Percentiles rank a stretch among this genome's conserved stretches.
These are phyloP conservation scores for Hippocampus mohnikei DNA, from an alignment of 2,113 vertebrate genomes.

Conservation along the genomic window DNA sequence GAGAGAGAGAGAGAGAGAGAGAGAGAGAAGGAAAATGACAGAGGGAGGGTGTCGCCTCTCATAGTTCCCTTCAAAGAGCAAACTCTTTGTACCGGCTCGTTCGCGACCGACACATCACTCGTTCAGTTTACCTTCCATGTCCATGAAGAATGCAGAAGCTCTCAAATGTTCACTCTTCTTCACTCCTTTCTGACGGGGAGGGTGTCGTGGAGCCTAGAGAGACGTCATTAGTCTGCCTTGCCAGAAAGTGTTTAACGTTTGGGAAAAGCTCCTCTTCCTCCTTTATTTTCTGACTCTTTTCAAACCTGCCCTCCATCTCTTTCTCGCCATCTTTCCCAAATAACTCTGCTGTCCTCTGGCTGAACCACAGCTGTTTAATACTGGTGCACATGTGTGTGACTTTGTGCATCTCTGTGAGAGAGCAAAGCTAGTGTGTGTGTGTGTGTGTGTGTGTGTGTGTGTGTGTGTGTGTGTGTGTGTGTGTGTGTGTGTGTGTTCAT, in stretches of 20 bases:
- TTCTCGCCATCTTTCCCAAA: constrained; percentile 28
- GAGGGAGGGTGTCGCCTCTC: too few species aligned
- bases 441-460: too few species aligned
- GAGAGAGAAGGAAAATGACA: too few species aligned
- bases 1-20: too few species aligned
- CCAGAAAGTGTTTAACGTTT: constrained; percentile 47
- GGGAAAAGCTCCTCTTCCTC: constrained; percentile 40
- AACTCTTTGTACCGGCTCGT: too few species aligned
- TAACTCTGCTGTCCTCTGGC: constrained; percentile 55
- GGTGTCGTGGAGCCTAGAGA: constrained; percentile 29
- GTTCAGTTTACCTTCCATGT: neutral
- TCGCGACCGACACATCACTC: neutral
- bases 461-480: constrained; percentile 1
- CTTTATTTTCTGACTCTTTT: constrained; percentile 28
- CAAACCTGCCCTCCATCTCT: constrained; percentile 26
- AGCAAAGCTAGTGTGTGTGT: neutral
- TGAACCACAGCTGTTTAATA: constrained; percentile 61
- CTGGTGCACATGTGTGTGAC: constrained; percentile 26
- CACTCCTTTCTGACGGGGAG: constrained; percentile 27
- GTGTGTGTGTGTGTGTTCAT: constrained; percentile 26
- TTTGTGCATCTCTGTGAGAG: constrained; percentile 5
- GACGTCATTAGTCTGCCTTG: constrained; percentile 39
- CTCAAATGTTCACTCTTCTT: constrained; percentile 13
- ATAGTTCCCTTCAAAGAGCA: too few species aligned
- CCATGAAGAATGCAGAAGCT: constrained; percentile 1